Percentiles rank a stretch among this genome's conserved stretches.
Conservation (phyloP, 1,140 invertebrate genomes). For the Fopius arisanus region DNA sequence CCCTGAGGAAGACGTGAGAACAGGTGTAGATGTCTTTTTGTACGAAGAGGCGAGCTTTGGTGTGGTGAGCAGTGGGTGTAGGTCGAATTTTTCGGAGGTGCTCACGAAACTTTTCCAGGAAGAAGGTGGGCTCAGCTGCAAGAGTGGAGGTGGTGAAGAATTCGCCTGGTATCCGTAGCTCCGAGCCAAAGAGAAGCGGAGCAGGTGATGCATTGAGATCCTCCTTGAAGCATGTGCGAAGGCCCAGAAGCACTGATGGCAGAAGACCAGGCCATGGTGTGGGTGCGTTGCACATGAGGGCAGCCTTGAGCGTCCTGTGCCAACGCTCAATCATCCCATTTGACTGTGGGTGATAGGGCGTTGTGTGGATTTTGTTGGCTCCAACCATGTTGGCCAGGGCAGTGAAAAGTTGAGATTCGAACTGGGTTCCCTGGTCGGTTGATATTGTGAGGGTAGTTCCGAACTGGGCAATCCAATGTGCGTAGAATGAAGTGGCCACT, state of each 20-base stretch:
- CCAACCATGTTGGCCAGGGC: no score
- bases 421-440: no score
- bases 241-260: slow-evolving; percentile 56
- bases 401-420: no score
- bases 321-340: no score
- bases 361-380: neutral
- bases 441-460: no score
- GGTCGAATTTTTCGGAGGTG: neutral
- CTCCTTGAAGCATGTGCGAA: slow-evolving; percentile 47
- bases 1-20: slow-evolving; percentile 39
- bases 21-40: slow-evolving; percentile 19
- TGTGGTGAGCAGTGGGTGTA: slow-evolving; percentile 26
- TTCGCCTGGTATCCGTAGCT: slow-evolving; percentile 46
- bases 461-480: no score
- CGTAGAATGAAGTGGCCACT: slow-evolving; percentile 14
- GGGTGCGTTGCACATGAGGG: no score
- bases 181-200: slow-evolving; percentile 51
- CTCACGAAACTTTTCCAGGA: slow-evolving; percentile 29
- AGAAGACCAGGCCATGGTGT: slow-evolving; percentile 48
- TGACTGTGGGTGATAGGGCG: no score
- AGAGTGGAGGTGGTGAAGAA: slow-evolving; percentile 36
- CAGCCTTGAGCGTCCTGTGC: no score
- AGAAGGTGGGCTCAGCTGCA: slow-evolving; percentile 28
- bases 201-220: slow-evolving; percentile 50
- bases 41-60: slow-evolving; percentile 6